A percentile compares a stretch with the other conserved stretches of the same genome.
Evolutionary conservation across 2,888 invertebrate genomes (phyloP).

Genomic region (Rhingia rostrata): DNA sequence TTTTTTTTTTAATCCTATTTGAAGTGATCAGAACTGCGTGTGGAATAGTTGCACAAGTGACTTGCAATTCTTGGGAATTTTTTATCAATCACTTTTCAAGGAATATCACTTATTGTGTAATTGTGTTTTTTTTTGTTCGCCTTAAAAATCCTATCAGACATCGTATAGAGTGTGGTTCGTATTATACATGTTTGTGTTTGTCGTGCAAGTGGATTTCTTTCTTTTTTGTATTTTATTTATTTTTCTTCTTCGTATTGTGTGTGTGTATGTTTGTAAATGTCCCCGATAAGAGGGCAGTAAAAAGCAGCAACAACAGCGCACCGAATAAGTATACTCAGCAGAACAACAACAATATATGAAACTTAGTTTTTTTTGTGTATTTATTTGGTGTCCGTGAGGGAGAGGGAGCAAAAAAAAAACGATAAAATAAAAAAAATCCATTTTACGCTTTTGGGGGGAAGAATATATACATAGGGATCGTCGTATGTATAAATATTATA

Average conservation of each 20-base stretch:
- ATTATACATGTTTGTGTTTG: constrained; percentile 53
- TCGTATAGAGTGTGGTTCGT: constrained; percentile 23
- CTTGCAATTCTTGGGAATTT: constrained; percentile 51
- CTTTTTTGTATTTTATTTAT: constrained; percentile 35
- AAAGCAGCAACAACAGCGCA: constrained; percentile 60
- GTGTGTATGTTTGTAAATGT: constrained; percentile 56
- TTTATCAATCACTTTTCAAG: constrained; percentile 68
- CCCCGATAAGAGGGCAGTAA: constrained; percentile 74
- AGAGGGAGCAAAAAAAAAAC: constrained; percentile 70
- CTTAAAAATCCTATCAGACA: constrained; percentile 67
- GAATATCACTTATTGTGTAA: constrained; percentile 67
- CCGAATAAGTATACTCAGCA: constrained; percentile 45
- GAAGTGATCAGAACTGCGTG: constrained; percentile 39
- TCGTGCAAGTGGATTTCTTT: constrained; percentile 63
- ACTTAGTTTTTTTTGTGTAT: constrained; percentile 29
- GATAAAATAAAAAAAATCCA: constrained; percentile 64
- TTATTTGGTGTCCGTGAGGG: constrained; percentile 66
- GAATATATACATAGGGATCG: constrained; percentile 47
- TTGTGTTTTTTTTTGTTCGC: constrained; percentile 60
- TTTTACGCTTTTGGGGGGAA: constrained; percentile 67
- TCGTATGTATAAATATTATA: constrained; percentile 17
- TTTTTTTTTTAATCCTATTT: constrained; percentile 8
- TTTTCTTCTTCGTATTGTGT: constrained; percentile 32
- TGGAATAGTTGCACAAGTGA: constrained; percentile 13
- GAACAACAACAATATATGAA: constrained; percentile 40